Percentiles rank a stretch among this genome's conserved stretches.
phyloP scores from a whole-genome alignment of 2,113 vertebrate species.

The Eclectus roratus region DNA sequence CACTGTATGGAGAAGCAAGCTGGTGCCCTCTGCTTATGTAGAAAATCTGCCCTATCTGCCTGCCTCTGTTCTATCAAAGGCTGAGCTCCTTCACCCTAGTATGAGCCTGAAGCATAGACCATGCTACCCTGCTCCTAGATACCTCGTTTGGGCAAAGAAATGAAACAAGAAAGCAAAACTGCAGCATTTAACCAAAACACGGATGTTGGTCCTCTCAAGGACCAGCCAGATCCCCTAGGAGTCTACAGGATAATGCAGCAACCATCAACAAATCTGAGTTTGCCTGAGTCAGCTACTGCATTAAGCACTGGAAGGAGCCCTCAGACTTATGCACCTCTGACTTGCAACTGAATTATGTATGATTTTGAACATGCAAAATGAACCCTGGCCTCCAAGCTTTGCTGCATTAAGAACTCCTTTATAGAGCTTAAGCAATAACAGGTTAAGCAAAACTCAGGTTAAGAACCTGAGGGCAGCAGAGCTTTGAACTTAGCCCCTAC shows the following conservation, averaged over 20 bases:
- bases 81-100: not conserved
- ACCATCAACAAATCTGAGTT: not conserved
- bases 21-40: not conserved
- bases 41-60: not conserved
- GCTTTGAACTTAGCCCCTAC: not conserved
- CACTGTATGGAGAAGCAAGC: not conserved
- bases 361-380: not conserved
- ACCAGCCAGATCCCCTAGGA: not conserved
- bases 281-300: not conserved
- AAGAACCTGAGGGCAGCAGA: not conserved
- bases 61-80: not conserved
- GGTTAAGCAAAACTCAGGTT: not conserved
- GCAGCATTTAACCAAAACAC: not conserved
- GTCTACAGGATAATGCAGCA: not conserved
- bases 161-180: not conserved
- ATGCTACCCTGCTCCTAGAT: not conserved
- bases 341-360: conserved; percentile 19
- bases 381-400: not conserved
- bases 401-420: not conserved
- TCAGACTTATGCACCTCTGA: not conserved
- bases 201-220: not conserved
- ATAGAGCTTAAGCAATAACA: not conserved
- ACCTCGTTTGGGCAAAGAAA: not conserved
- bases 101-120: not conserved
- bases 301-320: not conserved